These are phyloP conservation scores for Strix aluco DNA, from an alignment of 2,113 vertebrate species.

Conservation along the genomic window DNA sequence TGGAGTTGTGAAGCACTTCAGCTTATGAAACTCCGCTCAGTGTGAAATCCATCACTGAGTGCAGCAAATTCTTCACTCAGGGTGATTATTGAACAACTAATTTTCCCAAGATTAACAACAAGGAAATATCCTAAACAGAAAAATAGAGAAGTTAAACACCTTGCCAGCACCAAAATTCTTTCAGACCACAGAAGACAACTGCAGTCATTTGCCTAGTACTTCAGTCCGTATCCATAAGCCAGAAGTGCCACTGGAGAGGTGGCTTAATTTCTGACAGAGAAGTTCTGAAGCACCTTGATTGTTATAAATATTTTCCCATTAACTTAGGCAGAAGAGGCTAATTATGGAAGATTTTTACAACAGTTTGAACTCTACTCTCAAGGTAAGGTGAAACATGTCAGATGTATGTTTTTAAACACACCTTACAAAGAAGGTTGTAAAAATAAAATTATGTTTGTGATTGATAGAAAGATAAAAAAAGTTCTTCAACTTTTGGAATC, in stretches of 20 bases:
- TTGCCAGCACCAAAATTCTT: not conserved
- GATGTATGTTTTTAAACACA: not conserved
- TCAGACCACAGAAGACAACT: not conserved
- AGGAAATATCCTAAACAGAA: not conserved
- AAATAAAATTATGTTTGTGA: not conserved
- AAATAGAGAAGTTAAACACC: not conserved
- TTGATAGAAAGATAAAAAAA: not conserved
- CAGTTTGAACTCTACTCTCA: not conserved
- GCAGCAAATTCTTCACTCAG: not conserved
- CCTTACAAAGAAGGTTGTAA: not conserved
- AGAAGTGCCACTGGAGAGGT: not conserved
- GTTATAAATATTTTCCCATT: not conserved
- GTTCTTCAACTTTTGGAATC: not conserved
- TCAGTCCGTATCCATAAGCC: not conserved
- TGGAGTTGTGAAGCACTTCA: not conserved
- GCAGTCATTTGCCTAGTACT: not conserved
- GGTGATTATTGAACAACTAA: not conserved
- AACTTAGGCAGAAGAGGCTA: not conserved
- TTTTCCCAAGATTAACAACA: not conserved
- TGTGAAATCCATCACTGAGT: not conserved
- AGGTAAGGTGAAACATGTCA: not conserved
- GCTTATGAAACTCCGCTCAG: not conserved
- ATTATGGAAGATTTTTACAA: not conserved
- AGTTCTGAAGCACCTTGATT: not conserved
- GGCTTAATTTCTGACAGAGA: not conserved